Base-by-base conservation (phyloP, 2,113 vertebrate species). In the Brachyistius frenatus region DNA sequence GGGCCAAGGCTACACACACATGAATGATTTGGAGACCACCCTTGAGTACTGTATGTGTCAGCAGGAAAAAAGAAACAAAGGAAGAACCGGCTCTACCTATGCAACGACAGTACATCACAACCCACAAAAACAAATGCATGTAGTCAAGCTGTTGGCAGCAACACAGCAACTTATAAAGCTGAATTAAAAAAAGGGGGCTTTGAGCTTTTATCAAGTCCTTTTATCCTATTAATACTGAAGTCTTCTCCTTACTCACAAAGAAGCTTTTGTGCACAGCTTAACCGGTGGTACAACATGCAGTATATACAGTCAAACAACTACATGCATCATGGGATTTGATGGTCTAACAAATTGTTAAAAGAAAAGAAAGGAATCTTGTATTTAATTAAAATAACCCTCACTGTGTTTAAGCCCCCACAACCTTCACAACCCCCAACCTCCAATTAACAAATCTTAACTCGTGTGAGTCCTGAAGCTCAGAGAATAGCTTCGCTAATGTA, bases 1-100 rank as follows among this genome's bases (percentile, higher is more conserved):
- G 57, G 77, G 65, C 37, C 30, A 60, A 44, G 35, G 52, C 62
- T 73, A 41, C 46, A 46, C 13, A 36, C 65, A 39, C 57, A 82
- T 89, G 61, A 84, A 89, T 82, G 72, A 90, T 85, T 90, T 73
- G 85, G 71, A 68, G 55, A 76, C 46, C 23, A 16, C 23, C 49
- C 46, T 15, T 52, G 58, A 30, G 73, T 58, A 65, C 9, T 23
- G 57, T 31, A n/a, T 30, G 62, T 69, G 60, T 32, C n/a, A 53
- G 15, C 23, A 47, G 37, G 2, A n/a, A 37, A 68, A 37, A 46
- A 60, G 11, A 36, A 58, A 4, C 2, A 31, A 86, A 66, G 6
- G 65, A 60, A 75, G 3, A 61, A 44, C 3, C 15, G 60, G 7
- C 41, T 23, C 23, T 62, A 53, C 16, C 35, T 35, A 35, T 8